Evolutionary conservation across 1,140 invertebrate species (phyloP).

Genomic region (Drosophila novamexicana): DNA sequence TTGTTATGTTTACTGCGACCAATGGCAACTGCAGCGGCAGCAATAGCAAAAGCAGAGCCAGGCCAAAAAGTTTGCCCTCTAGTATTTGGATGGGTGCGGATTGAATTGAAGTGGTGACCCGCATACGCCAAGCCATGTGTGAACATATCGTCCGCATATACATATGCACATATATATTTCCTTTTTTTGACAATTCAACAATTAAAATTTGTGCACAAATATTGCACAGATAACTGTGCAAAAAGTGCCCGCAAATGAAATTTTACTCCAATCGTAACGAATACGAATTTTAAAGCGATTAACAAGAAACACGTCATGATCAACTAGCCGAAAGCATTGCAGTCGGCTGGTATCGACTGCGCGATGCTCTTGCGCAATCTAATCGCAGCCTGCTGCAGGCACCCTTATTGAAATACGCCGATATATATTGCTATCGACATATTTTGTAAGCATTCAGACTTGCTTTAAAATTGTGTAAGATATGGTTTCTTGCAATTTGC

Average conservation of each 20-base stretch:
- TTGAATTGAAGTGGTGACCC: conserved; percentile 16
- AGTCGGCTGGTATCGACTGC: too few relatives aligned
- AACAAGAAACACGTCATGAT: too few relatives aligned
- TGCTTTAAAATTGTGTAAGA: too few relatives aligned
- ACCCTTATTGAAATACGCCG: too few relatives aligned
- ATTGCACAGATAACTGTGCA: background rate
- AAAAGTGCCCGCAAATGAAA: conserved; percentile 10
- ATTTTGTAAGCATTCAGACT: too few relatives aligned
- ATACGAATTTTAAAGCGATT: too few relatives aligned
- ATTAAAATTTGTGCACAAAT: conserved; percentile 21
- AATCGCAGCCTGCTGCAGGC: too few relatives aligned
- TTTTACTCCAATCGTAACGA: too few relatives aligned
- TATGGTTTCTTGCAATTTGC: too few relatives aligned
- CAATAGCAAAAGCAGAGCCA: conserved; percentile 11
- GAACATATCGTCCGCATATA: conserved; percentile 12
- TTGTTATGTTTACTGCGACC: conserved; percentile 39
- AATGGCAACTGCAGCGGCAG: conserved; percentile 16
- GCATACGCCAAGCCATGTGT: conserved; percentile 28
- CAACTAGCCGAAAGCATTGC: too few relatives aligned
- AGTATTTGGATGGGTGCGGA: conserved; percentile 4
- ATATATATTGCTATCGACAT: too few relatives aligned
- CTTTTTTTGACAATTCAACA: conserved; percentile 34
- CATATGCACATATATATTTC: conserved; percentile 5
- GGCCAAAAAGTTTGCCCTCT: conserved; percentile 31
- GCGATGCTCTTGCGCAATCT: too few relatives aligned